Base-by-base conservation (phyloP, 2,888 invertebrate species). In the Macrostomum cliftonense region DNA sequence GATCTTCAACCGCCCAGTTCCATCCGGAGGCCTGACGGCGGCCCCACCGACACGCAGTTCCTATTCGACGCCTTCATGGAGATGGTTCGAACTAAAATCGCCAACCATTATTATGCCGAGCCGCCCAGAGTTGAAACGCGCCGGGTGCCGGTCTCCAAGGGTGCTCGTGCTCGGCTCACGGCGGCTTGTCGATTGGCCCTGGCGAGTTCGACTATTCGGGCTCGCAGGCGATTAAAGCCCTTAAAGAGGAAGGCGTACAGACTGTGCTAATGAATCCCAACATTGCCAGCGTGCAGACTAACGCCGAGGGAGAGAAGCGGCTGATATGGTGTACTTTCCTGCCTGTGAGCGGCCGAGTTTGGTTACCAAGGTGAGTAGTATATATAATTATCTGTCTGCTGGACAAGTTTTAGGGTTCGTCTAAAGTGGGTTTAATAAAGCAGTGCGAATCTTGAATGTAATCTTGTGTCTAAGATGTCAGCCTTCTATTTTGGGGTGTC, bases 231-330 rank as follows among this genome's bases (percentile, higher is more conserved):
- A 58, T 63, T 45, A 63, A 62, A 51, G 62, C 63, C 14, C 55
- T 63, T 13, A 60, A 62, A 60, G 63, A 63, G 37, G 67, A 68
- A 50, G 58, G 60, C 44, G 54, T 64, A 11, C 38, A 58, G 39
- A 62, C 61, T 20, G 59, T 65, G 12, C 51, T 65, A 53, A 61
- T 65, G 59, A 65, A 68, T 51, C 63, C 65, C 1, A 68, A 68
- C 54, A 65, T 67, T 21, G 65, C 65, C 19, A 63, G 67, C 1
- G 63, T 68, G 7, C 66, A 68, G 53, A 68, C 67, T 7, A 65
- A 61, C 44, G 60, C 60, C 0, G 58, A 59, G 38, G 62, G 61
- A 12, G 62, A 61, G 50, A 62, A 63, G 40, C 61, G 50, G 62
- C 62, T 1, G 58, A 61, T 49, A 46, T 20, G 13, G 61, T 63